Conservation (phyloP, 2,113 vertebrate species). For the Indicator indicator region DNA sequence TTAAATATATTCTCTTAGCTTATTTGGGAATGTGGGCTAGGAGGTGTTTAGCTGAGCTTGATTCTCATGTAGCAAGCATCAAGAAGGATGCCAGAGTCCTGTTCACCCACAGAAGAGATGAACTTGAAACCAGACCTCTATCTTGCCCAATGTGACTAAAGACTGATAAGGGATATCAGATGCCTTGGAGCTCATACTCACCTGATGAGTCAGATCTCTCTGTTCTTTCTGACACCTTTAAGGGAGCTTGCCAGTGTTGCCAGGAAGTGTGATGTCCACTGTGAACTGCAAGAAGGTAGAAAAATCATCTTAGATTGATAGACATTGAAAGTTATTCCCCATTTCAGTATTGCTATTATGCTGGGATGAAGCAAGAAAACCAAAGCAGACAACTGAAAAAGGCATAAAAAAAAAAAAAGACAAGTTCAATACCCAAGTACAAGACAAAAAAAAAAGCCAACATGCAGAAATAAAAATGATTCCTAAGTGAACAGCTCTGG, state of each 20-base stretch:
- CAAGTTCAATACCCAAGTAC: not conserved
- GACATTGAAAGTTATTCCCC: not conserved
- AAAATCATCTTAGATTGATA: not conserved
- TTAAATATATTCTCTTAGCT: not conserved
- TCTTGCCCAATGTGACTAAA: not conserved
- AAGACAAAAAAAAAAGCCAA: not conserved
- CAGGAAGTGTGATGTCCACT: not conserved
- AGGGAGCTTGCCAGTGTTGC: not conserved
- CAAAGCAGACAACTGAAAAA: not conserved
- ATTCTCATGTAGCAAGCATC: not conserved
- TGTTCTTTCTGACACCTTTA: not conserved
- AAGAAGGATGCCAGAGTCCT: not conserved
- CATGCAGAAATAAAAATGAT: not conserved
- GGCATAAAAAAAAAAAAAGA: not conserved
- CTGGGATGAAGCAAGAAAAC: not conserved
- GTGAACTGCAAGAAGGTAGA: not conserved
- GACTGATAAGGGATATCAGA: not conserved
- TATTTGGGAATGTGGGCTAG: not conserved
- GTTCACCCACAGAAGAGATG: not conserved
- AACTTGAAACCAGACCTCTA: not conserved
- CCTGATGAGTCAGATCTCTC: not conserved
- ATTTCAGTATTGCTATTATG: not conserved
- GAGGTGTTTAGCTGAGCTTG: not conserved
- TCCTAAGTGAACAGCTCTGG: fast-evolving
- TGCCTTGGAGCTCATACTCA: not conserved